Evolutionary conservation across 2,888 invertebrate species (phyloP).

Genomic region (Protophormia terraenovae): DNA sequence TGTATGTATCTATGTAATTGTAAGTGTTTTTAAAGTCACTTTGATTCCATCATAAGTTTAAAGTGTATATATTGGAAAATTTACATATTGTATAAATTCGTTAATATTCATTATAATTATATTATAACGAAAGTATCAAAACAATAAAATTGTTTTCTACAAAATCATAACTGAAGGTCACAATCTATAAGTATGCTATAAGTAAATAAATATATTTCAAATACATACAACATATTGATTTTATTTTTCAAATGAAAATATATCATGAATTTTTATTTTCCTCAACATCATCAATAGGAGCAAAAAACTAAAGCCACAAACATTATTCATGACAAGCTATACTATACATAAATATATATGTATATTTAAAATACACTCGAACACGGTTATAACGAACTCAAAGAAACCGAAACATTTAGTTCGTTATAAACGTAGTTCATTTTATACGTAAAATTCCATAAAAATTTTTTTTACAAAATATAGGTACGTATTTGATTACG

Average conservation of each 20-base stretch:
- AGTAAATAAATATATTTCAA: background rate
- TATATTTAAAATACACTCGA: too few relatives aligned
- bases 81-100: background rate
- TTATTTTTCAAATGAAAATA: background rate
- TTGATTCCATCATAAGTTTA: background rate
- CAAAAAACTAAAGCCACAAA: background rate
- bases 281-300: background rate
- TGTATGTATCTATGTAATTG: too few relatives aligned
- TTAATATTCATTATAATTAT: background rate
- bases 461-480: too few relatives aligned
- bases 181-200: background rate
- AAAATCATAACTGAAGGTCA: constrained; percentile 22
- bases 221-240: too few relatives aligned
- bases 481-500: too few relatives aligned
- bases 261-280: constrained; percentile 17
- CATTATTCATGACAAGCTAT: too few relatives aligned
- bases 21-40: background rate
- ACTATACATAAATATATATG: too few relatives aligned
- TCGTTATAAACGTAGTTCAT: too few relatives aligned
- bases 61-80: background rate
- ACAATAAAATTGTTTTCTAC: background rate
- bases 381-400: too few relatives aligned
- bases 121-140: background rate
- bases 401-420: too few relatives aligned
- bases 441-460: too few relatives aligned